Base-by-base conservation (phyloP, 2,888 invertebrate genomes). In the Pterobdella sp. region DNA sequence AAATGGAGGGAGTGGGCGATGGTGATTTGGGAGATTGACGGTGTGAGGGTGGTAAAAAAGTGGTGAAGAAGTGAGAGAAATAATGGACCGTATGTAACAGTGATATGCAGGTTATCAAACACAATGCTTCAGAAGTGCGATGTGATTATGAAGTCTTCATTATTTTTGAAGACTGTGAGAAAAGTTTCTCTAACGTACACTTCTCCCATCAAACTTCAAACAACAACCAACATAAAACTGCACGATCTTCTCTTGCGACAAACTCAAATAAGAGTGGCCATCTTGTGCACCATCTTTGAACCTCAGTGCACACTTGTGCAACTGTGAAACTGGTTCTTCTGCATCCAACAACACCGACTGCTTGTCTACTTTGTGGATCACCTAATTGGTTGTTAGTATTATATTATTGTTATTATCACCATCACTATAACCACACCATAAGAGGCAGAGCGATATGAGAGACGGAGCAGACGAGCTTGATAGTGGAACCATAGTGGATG, bases 251-350 rank as follows among this genome's bases (percentile, higher is more conserved):
- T 98, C 98, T 84, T 97, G 97, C 0, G 94, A 94, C 42, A 98
- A 87, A 82, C 98, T 98, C 72, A 98, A 88, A 84, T 98, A 98
- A 94, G 97, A 96, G 75, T 94, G 88, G 83, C 96, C 96, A 7
- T 29, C 42, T 1, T 36, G 29, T 7, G 36, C 31, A 0, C 97
- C 96, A 85, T 97, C 97, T 84, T 98, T 96, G 94, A 98, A 95
- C 85, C 95, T 96, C 86, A 98, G 98, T 67, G 98, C 96, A 86
- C 97, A 98, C 85, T 98, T 98, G 86, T 98, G 98, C 22, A 98
- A 87, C 83, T 98, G 98, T 0, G 97, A 97, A 0, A 98, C 97
- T 0, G 98, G 97, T 85, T 98, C 98, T 80, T 98, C 97, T 0
- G 95, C 95, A 86, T 98, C 97, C 74, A 98, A 85, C 49, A 97